These are phyloP conservation scores for Simalia tracyae DNA, from an alignment of 2,797 vertebrate genomes.

Conservation along the genomic window DNA sequence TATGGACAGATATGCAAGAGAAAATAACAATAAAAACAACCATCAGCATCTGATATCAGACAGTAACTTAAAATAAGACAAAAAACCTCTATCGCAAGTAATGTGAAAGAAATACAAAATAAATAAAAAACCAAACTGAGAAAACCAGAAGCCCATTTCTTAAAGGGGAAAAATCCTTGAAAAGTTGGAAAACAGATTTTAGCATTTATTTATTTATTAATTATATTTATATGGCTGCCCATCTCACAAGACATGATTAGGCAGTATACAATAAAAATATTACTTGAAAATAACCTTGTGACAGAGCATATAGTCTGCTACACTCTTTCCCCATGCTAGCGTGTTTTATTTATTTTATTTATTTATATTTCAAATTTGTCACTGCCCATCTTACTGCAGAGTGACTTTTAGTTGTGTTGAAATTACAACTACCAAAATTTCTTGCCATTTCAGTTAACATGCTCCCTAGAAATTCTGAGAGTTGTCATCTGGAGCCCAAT, in stretches of 20 bases:
- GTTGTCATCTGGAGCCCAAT: neutral
- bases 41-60: neutral
- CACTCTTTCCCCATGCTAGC: neutral
- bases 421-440: neutral
- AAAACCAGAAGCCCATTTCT: neutral
- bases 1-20: neutral
- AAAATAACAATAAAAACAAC: neutral
- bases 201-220: neutral
- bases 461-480: neutral
- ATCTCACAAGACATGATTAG: neutral
- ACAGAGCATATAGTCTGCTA: neutral
- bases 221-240: neutral
- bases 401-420: neutral
- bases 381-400: too few species aligned
- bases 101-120: too few species aligned
- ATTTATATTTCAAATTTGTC: too few species aligned
- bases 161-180: neutral
- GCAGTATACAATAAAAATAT: neutral
- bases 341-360: neutral
- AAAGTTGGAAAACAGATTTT: neutral
- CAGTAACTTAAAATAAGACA: too few species aligned
- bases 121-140: too few species aligned
- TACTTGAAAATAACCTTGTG: neutral
- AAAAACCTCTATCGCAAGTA: too few species aligned
- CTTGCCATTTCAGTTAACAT: neutral